Conservation (phyloP, 1,140 invertebrate genomes). For the Bombus terrestris region DNA sequence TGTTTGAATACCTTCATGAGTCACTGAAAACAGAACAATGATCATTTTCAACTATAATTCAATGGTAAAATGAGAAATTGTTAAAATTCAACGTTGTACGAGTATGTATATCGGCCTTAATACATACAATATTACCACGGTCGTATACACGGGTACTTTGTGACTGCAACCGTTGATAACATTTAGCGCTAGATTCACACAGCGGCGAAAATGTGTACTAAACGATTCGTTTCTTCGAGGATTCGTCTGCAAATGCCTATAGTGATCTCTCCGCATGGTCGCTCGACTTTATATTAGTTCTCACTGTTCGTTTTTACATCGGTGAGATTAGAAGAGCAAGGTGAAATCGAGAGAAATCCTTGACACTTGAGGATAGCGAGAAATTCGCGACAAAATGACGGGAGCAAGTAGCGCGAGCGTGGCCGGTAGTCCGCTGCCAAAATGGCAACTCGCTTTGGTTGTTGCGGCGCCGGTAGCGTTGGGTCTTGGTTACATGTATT, state of each 20-base stretch:
- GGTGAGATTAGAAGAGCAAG: neutral
- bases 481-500: slow-evolving; percentile 91
- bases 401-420: slow-evolving; percentile 69
- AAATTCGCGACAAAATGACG: slow-evolving; percentile 63
- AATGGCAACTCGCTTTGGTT: slow-evolving; percentile 90
- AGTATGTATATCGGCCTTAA: neutral
- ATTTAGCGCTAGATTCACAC: neutral
- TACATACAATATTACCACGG: neutral
- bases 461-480: slow-evolving; percentile 92
- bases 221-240: neutral
- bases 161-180: neutral
- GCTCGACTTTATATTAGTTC: neutral
- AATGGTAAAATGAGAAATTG: neutral
- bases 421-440: slow-evolving; percentile 79
- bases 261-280: slow-evolving; percentile 17
- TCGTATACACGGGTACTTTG: neutral
- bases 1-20: no score
- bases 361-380: neutral
- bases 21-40: neutral
- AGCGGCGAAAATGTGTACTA: slow-evolving; percentile 30
- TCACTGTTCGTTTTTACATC: neutral
- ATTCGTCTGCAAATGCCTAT: slow-evolving; percentile 10
- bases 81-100: neutral
- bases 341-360: neutral
- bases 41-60: neutral